Evolutionary conservation across 2,888 invertebrate species (phyloP).

Genomic region (Eilema caniola): DNA sequence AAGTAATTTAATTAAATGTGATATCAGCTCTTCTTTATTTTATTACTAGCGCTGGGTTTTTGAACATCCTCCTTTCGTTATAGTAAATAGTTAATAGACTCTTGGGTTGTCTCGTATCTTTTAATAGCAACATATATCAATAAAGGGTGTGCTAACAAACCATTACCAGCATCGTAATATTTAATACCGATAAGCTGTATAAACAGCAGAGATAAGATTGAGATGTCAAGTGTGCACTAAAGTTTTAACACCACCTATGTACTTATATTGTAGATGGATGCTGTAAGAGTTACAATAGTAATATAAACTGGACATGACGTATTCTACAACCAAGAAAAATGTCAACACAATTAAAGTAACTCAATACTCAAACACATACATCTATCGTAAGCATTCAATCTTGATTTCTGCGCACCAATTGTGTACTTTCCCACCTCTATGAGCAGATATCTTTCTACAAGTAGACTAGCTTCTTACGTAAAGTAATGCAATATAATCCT

Average conservation of each 20-base stretch:
- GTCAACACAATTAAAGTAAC: not conserved
- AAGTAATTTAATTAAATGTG: not conserved
- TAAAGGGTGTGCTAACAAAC: not conserved
- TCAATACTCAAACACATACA: not conserved
- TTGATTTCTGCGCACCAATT: not conserved
- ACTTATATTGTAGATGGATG: not conserved
- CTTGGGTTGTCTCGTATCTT: not conserved
- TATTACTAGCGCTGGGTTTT: not conserved
- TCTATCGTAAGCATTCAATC: not conserved
- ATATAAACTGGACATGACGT: not conserved
- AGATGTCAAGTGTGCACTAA: not conserved
- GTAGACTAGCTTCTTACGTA: not conserved
- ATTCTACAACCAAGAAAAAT: not conserved
- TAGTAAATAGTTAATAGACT: slow-evolving; percentile 4
- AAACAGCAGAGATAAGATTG: not conserved
- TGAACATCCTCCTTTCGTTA: not conserved
- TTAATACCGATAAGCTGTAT: not conserved
- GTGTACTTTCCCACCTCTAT: not conserved
- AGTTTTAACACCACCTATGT: not conserved
- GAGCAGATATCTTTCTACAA: too few relatives aligned
- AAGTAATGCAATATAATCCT: not conserved
- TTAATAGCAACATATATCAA: not conserved
- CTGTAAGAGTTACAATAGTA: too few relatives aligned
- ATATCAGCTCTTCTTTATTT: not conserved
- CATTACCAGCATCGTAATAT: not conserved